Evolutionary conservation across 2,113 vertebrate species (phyloP).

Genomic region (Anhinga anhinga): DNA sequence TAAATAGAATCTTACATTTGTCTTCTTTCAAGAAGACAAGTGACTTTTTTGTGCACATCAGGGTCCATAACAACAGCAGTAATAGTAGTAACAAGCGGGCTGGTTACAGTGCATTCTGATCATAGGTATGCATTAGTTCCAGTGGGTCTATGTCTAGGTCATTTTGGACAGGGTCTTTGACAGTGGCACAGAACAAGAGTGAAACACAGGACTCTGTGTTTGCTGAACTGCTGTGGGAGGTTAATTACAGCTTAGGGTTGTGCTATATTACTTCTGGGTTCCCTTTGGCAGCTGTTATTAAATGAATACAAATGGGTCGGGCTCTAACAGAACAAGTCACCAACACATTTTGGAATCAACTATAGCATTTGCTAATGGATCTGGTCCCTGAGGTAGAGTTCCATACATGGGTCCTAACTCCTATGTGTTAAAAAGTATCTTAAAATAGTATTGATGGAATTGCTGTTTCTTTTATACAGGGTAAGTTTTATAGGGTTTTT

Average conservation of each 20-base stretch:
- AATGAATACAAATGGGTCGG: neutral
- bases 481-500: neutral
- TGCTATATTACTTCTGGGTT: neutral
- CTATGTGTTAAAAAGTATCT: neutral
- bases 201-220: neutral
- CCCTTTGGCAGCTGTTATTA: neutral
- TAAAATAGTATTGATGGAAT: neutral
- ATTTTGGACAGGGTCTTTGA: neutral
- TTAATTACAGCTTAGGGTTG: conserved; percentile 11
- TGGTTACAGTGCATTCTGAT: neutral
- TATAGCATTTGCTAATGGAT: neutral
- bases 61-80: neutral
- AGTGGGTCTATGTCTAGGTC: neutral
- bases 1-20: neutral
- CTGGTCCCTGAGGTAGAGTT: neutral
- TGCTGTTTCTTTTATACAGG: neutral
- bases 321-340: neutral
- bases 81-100: neutral
- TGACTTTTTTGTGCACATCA: neutral
- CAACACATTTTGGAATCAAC: neutral
- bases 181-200: neutral
- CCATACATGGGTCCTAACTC: neutral
- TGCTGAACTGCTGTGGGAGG: neutral
- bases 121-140: neutral
- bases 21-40: neutral